Percentiles rank a stretch among this genome's conserved stretches.
These are phyloP conservation scores for Myiopsitta monachus DNA, from an alignment of 2,113 vertebrate species.

Conservation along the genomic window DNA sequence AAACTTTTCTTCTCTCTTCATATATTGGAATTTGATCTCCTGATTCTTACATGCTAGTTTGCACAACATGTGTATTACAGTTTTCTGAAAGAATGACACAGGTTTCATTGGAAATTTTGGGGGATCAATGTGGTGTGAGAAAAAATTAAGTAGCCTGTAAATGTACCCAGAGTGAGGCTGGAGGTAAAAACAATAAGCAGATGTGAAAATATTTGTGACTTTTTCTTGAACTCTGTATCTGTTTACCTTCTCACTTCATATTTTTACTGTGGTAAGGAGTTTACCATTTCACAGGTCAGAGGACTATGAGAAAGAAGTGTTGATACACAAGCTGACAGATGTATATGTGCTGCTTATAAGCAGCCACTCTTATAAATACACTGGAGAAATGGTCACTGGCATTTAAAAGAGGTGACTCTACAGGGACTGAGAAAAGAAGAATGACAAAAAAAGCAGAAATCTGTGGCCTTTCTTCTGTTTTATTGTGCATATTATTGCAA, in stretches of 20 bases:
- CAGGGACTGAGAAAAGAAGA: background rate
- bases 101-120: background rate
- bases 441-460: background rate
- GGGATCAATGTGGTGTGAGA: background rate
- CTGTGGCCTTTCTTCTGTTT: background rate
- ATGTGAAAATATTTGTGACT: background rate
- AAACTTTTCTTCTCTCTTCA: background rate
- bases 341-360: background rate
- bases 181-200: background rate
- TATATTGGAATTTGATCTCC: too few species aligned
- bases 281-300: background rate
- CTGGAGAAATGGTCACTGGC: background rate
- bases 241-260: background rate
- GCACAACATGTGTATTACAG: rapidly evolving
- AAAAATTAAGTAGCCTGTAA: background rate
- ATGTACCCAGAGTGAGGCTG: background rate
- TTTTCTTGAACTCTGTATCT: background rate
- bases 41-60: background rate
- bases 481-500: background rate
- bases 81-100: background rate
- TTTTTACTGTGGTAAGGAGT: background rate
- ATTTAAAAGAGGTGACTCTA: background rate
- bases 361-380: background rate
- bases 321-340: background rate
- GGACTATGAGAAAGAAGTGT: background rate